Evolutionary conservation across 2,888 invertebrate genomes (phyloP).

Genomic region (Amphipoea oculea): DNA sequence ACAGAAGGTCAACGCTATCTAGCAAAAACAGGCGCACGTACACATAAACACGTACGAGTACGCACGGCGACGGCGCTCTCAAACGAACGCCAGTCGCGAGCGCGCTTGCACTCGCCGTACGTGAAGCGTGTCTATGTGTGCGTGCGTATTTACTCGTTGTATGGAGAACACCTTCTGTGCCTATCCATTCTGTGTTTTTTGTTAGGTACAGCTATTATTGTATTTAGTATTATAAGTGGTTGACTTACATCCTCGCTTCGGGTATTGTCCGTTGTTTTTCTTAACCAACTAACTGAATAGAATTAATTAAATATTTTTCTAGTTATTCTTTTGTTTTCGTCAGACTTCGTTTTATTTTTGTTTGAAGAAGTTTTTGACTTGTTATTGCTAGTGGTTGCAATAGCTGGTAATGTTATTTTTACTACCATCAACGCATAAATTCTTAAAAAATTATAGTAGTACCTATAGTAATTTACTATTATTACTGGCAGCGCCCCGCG

Average conservation of each 20-base stretch:
- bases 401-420: not conserved
- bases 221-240: slow-evolving; percentile 26
- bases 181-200: not conserved
- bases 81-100: not conserved
- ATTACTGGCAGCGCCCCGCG: not conserved
- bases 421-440: not conserved
- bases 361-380: not conserved
- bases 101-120: not conserved
- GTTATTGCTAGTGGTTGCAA: not conserved
- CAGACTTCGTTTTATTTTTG: not conserved
- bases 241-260: slow-evolving; percentile 23
- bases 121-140: not conserved
- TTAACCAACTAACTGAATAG: slow-evolving; percentile 18
- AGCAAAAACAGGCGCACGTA: not conserved
- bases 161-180: not conserved
- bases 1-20: not conserved
- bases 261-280: slow-evolving; percentile 20
- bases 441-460: not conserved
- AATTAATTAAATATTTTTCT: slow-evolving; percentile 32
- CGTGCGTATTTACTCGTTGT: not conserved
- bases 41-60: not conserved
- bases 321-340: slow-evolving; percentile 14
- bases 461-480: not conserved
- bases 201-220: slow-evolving; percentile 20
- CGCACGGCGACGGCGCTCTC: not conserved